Base-by-base conservation (phyloP, 2,113 vertebrate species). In the Onychorhynchus coronatus region DNA sequence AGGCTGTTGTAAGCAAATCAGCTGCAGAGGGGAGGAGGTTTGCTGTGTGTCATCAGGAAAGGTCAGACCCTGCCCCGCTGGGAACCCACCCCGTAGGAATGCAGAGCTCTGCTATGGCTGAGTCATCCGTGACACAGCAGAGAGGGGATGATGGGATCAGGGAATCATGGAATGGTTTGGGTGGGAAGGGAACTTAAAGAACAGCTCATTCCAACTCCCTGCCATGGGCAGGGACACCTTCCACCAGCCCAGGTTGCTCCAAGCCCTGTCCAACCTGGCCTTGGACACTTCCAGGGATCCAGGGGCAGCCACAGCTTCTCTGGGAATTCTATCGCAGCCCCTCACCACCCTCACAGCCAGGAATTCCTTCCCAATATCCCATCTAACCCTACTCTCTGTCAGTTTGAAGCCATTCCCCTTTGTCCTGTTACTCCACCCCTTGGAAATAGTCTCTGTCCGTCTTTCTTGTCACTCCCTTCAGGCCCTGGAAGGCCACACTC, bases 291-390 rank as follows among this genome's bases (percentile, higher is more conserved):
- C 53, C 53, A 65, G 83, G 52, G 62, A 70, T 70, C 37, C 80
- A 82, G 72, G 42, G 25, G 42, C 27, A 84, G 27, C 61, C 83
- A 3, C 72, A 59, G 9, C 53, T 18, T 19, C 37, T 61, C 18
- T 28, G 73, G 65, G 3, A 5, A 27, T 0, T 5, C 59, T 4
- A 0, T 14, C 0, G 65, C 39, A 35, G 8, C 2, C 2, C 42
- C 31, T 58, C 5, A 2, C 5, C 46, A 33, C 6, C 2, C 14
- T 5, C 8, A 1, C 8, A 50, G 31, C 24, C 8, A 27, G 8
- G 1, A 63, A 79, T 79, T 62, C 0, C 41, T 55, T 2, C n/a
- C 47, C 39, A 53, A 11, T 2, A 30, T 31, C 58, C 30, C 41
- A 56, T 18, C 58, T 1, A 21, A 0, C 20, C 56, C 39, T 55